Evolutionary conservation across 2,888 invertebrate species (phyloP), one percentile per base, ranked within the genome.

Genomic region (Ecdyonurus torrentis): DNA sequence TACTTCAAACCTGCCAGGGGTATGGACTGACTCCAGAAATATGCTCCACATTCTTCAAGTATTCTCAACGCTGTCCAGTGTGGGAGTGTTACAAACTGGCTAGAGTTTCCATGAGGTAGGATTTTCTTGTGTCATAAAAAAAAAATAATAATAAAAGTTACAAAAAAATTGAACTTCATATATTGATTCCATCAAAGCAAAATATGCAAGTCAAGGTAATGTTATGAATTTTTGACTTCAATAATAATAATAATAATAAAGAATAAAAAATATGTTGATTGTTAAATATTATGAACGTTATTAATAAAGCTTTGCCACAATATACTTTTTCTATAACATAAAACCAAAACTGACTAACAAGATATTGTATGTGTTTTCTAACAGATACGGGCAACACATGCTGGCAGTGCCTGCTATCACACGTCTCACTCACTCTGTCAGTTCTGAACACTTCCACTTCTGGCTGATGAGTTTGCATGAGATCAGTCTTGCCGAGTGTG

Each of bases 401-500:
- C 75, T 89, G 23, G 88, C 88, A 0, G 81, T 84, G 0, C 75
- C 76, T 3, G 80, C 90, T 37, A 81, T 87, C 69, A 75, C 79
- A 24, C 77, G 78, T 58, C 74, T 90, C 25, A 80, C 83, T 1
- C 82, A 82, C 59, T 79, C 83, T 67, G 89, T 89, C 0, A 89
- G 91, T 19, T 89, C 90, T 37, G 95, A 95, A 71, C 87, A 91
- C 69, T 83, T 89, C 60, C 89, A 93, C 71, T 91, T 92, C 71
- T 96, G 94, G 88, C 75, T 95, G 62, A 82, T 85, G 0, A 88
- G 90, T 0, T 74, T 96, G n/a, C 81, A 86, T 65, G 81, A 87
- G 65, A 82, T 90, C 67, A 85, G 87, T 0, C 80, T 80, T 60
- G 90, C 88, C 0, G 91, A 91, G 73, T 55, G 55, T 55, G 82